Percentiles rank a stretch among this genome's conserved stretches.
These are phyloP conservation scores for Caenorhabditis remanei DNA, from an alignment of 1,140 invertebrate species.

Conservation along the genomic window DNA sequence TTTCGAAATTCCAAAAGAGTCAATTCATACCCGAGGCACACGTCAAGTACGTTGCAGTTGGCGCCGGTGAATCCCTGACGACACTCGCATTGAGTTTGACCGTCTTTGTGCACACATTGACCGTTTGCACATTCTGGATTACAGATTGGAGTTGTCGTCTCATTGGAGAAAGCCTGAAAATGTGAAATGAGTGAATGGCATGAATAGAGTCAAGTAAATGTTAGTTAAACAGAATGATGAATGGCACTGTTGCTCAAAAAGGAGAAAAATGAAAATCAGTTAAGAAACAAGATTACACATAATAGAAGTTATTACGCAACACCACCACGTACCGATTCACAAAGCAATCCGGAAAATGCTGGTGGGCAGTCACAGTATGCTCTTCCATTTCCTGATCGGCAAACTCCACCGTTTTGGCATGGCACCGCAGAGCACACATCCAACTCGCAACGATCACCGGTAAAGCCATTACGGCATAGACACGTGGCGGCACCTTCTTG, in stretches of 20 bases:
- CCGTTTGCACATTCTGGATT: slow-evolving; percentile 65
- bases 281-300: slow-evolving; percentile 46
- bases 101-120: slow-evolving; percentile 61
- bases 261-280: neutral
- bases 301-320: slow-evolving; percentile 32
- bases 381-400: slow-evolving; percentile 57
- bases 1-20: slow-evolving; percentile 20
- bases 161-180: slow-evolving; percentile 25
- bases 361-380: slow-evolving; percentile 67
- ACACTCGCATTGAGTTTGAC: slow-evolving; percentile 66
- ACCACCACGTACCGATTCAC: slow-evolving; percentile 57
- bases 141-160: slow-evolving; percentile 48
- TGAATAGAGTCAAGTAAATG: no score
- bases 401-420: slow-evolving; percentile 64
- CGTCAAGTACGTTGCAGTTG: slow-evolving; percentile 69
- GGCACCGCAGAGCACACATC: slow-evolving; percentile 64
- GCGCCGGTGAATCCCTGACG: slow-evolving; percentile 67
- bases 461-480: slow-evolving; percentile 67
- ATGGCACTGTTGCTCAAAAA: no score
- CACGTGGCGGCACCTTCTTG: slow-evolving; percentile 64
- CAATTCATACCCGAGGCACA: slow-evolving; percentile 66
- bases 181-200: neutral
- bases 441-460: slow-evolving; percentile 67
- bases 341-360: slow-evolving; percentile 63
- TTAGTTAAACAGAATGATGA: no score